Evolutionary conservation across 2,888 invertebrate species (phyloP).

Genomic region (Drosophila villosipedis): DNA sequence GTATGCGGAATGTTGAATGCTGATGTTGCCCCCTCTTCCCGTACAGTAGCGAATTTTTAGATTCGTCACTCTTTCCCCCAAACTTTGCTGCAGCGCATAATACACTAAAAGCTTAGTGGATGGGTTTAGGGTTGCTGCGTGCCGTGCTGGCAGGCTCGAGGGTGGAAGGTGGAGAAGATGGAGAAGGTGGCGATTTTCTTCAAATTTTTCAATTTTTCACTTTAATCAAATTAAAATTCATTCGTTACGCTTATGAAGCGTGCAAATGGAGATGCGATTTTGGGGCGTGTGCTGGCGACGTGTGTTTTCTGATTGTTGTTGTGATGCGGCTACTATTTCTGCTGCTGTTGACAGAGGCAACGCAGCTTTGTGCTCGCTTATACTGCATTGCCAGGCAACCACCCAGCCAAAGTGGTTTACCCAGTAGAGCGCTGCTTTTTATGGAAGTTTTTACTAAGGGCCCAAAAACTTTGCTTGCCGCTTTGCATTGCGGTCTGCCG

Average conservation of each 20-base stretch:
- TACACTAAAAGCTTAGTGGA: constrained; percentile 50
- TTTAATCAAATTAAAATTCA: constrained; percentile 84
- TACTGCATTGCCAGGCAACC: constrained; percentile 46
- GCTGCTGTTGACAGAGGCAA: constrained; percentile 24
- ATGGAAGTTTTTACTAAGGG: constrained; percentile 62
- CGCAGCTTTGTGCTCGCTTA: constrained; percentile 32
- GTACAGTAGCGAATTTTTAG: constrained; percentile 37
- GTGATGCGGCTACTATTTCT: background rate
- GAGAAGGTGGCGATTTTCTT: background rate
- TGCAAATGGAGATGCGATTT: constrained; percentile 47
- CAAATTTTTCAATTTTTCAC: constrained; percentile 66
- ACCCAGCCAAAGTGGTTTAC: constrained; percentile 44
- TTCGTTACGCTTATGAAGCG: constrained; percentile 83
- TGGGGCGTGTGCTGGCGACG: constrained; percentile 5
- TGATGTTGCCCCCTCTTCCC: background rate
- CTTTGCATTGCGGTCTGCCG: constrained; percentile 70
- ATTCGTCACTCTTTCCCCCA: constrained; percentile 48
- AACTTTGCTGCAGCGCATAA: constrained; percentile 50
- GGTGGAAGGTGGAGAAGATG: background rate
- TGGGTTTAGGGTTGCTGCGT: background rate
- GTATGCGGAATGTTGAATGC: constrained; percentile 1
- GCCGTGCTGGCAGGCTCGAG: background rate
- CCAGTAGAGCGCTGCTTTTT: constrained; percentile 49
- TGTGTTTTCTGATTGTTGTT: constrained; percentile 3
- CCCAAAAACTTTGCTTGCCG: constrained; percentile 69